phyloP scores from a whole-genome alignment of 2,888 invertebrate genomes.

The Poecilobothrus nobilitatus region DNA sequence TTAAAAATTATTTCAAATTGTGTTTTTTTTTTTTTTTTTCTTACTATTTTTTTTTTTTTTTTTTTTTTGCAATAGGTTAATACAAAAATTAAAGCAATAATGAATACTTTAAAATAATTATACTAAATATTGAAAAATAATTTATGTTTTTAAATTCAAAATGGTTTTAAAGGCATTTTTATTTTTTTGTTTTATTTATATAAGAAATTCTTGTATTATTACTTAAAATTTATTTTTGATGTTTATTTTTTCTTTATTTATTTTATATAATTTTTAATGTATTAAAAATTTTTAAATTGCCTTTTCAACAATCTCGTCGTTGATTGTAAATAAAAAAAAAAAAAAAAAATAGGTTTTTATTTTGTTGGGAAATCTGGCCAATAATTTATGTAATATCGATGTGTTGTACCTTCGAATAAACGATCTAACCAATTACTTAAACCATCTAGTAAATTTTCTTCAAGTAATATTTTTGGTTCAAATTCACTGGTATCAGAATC shows the following conservation, averaged over 20 bases:
- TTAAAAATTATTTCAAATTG: neutral
- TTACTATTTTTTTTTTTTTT: no score
- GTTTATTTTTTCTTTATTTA: no score
- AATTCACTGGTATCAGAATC: conserved; percentile 48
- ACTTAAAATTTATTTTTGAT: neutral
- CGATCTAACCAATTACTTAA: conserved; percentile 95
- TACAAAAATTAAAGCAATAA: conserved; percentile 1
- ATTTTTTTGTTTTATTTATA: neutral
- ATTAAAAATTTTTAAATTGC: neutral
- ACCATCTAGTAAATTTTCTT: conserved; percentile 79
- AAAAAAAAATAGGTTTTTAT: conserved; percentile 41
- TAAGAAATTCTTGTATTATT: neutral
- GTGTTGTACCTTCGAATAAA: conserved; percentile 90
- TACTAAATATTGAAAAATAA: neutral
- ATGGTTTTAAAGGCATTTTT: conserved; percentile 1
- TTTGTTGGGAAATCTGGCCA: conserved; percentile 95
- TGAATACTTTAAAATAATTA: neutral
- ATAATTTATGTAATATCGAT: conserved; percentile 91
- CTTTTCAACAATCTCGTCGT: neutral
- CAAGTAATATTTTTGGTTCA: conserved; percentile 49
- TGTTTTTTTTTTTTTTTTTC: no score
- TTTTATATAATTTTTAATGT: neutral
- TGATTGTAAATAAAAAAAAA: conserved; percentile 9
- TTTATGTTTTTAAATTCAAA: neutral
- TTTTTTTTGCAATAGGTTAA: neutral